Evolutionary conservation across 2,888 invertebrate genomes (phyloP), one percentile per base, ranked within the genome.

Genomic region (Nasonovia ribisnigri): DNA sequence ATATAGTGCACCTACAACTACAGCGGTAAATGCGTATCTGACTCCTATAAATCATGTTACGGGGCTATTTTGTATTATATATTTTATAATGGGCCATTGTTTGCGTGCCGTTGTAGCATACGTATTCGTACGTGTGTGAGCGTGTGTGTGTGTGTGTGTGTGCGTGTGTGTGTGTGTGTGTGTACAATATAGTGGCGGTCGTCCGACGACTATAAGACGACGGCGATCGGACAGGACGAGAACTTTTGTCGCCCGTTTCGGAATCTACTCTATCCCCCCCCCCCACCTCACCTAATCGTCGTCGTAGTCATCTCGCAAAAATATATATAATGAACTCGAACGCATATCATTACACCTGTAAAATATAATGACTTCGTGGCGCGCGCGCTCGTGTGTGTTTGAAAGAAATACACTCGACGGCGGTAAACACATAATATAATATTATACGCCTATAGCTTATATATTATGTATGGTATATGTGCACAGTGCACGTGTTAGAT

Each of bases 21-120:
- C 87, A 51, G 92, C 88, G 48, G 43, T 54, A 88, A 84, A 88
- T 57, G 42, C 92, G 89, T 89, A 93, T 89, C 54, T 57, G 84
- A 93, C 57, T 93, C 84, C 16, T 89, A 93, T 93, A 93, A 93
- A 93, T 93, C 93, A 93, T 93, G 92, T 88, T 92, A 88, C 88
- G 5, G 54, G 43, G 84, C 92, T 67, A 89, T 54, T 92, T 77
- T 54, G 89, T 90, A 90, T 93, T 93, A 93, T 93, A 92, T 60
- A 60, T n/a, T 92, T 93, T 90, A 93, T 93, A 93, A 93, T 93
- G 93, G 93, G 84, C 93, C 93, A 93, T 93, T 93, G 93, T 93
- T 93, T 90, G 89, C 93, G 20, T 4, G 11, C 42, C 84, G 89
- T 36, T 20, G 46, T 92, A 3, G 46, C 13, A 43, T 20, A 60